Evolutionary conservation across 2,113 vertebrate species (phyloP), one percentile per base, ranked within the genome.

Genomic region (Oxyruncus cristatus): DNA sequence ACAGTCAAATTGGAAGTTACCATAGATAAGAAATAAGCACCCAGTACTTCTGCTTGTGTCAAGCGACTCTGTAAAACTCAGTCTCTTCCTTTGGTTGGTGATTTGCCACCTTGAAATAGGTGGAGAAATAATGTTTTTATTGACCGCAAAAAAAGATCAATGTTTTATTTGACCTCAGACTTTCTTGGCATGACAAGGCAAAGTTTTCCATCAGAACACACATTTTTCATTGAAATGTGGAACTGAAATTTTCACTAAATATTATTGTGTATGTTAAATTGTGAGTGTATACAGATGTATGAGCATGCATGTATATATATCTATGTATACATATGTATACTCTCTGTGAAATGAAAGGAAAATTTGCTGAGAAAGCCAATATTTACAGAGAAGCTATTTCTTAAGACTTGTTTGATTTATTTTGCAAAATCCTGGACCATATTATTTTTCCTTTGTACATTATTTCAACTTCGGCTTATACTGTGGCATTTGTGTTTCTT

Each of bases 61-160:
- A 84, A 53, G 13, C 1, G 4, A 33, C 20, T 41, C 5, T 23
- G 5, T 6, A 65, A 63, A 89, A 23, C 6, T 42, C 19, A 37
- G 1, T 4, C 2, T 42, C 11, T 62, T 80, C 50, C 19, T 71
- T 22, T 20, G 1, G 3, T 3, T 81, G 49, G 5, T 15, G 3
- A 52, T 78, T 74, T 50, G n/a, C 8, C 7, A 13, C 9, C 8
- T 32, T 24, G 17, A 53, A 74, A 39, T 19, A 32, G 4, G 6
- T 19, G 24, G 30, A 73, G 53, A 89, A 78, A 72, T 35, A 61
- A 39, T 5, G 44, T 63, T 68, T 65, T 15, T 5, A 14, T 3
- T 42, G 12, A 39, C 22, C 63, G 3, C 7, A 72, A 18, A 28
- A 86, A 58, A 84, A 67, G 8, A 30, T 1, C 23, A 63, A 56